Evolutionary conservation across 2,888 invertebrate genomes (phyloP), one percentile per base, ranked within the genome.

Genomic region (Heliconius aoede): DNA sequence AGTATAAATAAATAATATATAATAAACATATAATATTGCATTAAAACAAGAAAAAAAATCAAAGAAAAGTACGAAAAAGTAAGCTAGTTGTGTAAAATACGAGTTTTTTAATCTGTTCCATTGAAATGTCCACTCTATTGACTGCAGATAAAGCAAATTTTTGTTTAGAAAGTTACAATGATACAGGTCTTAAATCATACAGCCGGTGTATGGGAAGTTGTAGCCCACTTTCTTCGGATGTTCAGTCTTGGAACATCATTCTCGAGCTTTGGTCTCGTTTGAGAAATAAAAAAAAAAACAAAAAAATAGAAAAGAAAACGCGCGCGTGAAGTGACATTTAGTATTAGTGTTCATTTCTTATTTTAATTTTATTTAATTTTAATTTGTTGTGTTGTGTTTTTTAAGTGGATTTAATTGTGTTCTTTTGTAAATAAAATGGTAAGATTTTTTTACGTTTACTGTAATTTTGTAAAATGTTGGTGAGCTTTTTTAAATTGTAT

Each of bases 181-280:
- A 86, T 84, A 86, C 85, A 86, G 75, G 71, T 71, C 62, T 75
- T 62, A 75, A 71, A 60, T 71, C 75, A 75, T 62, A 75, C 75
- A 71, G 74, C 68, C 75, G 71, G 71, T 76, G 76, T 76, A 89
- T 88, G 88, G 87, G 88, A 87, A 86, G 83, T 83, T 81, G 80
- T 83, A 89, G 85, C 88, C 89, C 85, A 87, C 89, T 89, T 90
- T 90, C 90, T 88, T 89, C 77, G 76, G 80, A 80, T 81, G 82
- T 82, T 76, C 80, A 80, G 79, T 80, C 76, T 79, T 77, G 75
- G 74, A 40, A 64, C 71, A 73, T 74, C 78, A 71, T 60, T 79
- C 78, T 62, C 36, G 74, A 76, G 72, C 78, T 74, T 79, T 80
- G 61, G 78, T 77, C 80, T 80, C 64, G 78, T 77, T 79, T 71